Conservation (phyloP, 1,140 invertebrate species). For the Orius laevigatus region DNA sequence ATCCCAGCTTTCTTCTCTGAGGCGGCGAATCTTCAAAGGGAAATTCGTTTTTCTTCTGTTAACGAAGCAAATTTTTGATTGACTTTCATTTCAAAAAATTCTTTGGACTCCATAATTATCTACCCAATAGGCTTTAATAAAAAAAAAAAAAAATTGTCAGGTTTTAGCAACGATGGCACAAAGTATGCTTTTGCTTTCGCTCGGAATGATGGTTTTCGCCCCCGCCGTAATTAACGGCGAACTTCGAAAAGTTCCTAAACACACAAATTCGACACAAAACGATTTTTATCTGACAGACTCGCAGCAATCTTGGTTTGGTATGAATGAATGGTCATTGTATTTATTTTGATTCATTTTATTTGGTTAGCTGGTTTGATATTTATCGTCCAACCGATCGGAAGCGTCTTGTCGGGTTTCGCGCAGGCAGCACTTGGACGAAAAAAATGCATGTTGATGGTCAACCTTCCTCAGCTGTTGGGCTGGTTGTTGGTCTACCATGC, state of each 20-base stretch:
- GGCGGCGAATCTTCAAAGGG: no score
- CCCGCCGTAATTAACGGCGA: constrained; percentile 22
- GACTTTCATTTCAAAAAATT: no score
- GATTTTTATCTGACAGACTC: constrained; percentile 18
- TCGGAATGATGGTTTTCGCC: constrained; percentile 22
- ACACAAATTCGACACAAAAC: constrained; percentile 1
- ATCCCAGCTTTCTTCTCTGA: no score
- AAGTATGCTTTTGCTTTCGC: constrained; percentile 20
- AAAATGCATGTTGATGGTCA: constrained; percentile 23
- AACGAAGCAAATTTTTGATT: no score
- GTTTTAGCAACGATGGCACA: constrained; percentile 20
- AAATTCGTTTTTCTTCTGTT: no score
- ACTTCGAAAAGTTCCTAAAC: constrained; percentile 16
- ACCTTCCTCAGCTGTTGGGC: constrained; percentile 20
- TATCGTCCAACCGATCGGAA: constrained; percentile 22
- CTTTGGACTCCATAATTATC: no score
- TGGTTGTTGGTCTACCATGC: constrained; percentile 22
- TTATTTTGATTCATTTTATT: not conserved
- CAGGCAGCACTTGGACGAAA: constrained; percentile 21
- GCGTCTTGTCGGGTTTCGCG: constrained; percentile 20
- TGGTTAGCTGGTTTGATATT: constrained; percentile 22
- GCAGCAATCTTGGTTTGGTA: constrained; percentile 24
- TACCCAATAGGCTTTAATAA: no score
- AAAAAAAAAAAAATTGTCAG: constrained; percentile 13
- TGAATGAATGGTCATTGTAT: not conserved